Evolutionary conservation across 1,140 invertebrate genomes (phyloP).

Genomic region (Euura lappo): DNA sequence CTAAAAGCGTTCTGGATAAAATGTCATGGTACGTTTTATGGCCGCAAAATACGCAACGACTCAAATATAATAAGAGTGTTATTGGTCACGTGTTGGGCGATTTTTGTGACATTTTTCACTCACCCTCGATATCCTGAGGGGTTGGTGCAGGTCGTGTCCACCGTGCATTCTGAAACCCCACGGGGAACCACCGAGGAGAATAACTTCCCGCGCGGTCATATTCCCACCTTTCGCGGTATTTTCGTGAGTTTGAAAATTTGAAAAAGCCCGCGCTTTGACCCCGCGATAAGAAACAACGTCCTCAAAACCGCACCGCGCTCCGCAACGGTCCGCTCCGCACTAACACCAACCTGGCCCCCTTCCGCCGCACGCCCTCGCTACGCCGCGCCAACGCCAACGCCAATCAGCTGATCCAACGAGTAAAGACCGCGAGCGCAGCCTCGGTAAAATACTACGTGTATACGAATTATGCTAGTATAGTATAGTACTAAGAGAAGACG

Average conservation of each 20-base stretch:
- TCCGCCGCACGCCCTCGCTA: slow-evolving; percentile 3
- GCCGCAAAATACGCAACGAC: neutral
- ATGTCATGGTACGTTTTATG: neutral
- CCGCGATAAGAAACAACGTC: neutral
- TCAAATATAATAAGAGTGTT: neutral
- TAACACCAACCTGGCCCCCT: slow-evolving; percentile 42
- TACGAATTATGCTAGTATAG: too few species aligned
- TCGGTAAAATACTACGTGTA: neutral
- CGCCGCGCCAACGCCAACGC: neutral
- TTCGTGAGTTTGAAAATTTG: too few species aligned
- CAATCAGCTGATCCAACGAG: neutral
- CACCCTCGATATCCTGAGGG: slow-evolving; percentile 80
- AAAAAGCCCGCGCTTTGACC: neutral
- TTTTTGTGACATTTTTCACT: slow-evolving; percentile 50
- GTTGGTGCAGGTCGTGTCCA: slow-evolving; percentile 74
- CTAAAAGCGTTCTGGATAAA: too few species aligned
- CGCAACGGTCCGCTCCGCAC: slow-evolving; percentile 46
- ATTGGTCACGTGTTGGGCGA: too few species aligned
- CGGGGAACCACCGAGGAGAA: slow-evolving; percentile 80
- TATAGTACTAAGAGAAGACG: neutral
- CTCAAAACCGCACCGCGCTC: slow-evolving; percentile 32
- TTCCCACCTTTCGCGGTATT: slow-evolving; percentile 23
- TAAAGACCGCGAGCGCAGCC: slow-evolving; percentile 1
- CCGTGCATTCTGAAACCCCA: slow-evolving; percentile 92
- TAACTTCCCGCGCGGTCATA: slow-evolving; percentile 74